Evolutionary conservation across 2,888 invertebrate genomes (phyloP), one percentile per base, ranked within the genome.

Genomic region (Drosophila peninsularis): DNA sequence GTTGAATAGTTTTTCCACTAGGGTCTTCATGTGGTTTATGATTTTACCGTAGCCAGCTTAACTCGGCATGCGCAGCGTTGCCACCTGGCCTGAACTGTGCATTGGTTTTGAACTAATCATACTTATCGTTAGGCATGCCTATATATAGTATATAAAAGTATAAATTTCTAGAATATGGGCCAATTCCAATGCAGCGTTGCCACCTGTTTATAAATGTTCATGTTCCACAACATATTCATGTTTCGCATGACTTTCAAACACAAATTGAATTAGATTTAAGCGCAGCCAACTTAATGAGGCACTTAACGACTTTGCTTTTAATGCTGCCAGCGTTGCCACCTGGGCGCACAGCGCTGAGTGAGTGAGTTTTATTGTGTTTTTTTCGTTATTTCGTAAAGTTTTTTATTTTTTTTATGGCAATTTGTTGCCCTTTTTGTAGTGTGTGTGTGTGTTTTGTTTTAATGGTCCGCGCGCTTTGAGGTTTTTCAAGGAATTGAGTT

Each of bases 391-490:
- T 30, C 27, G 17, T 27, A 17, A 10, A 24, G 45, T 45, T 45
- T 45, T 30, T 47, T n/a, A 13, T 27, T 19, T 32, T 63, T 75
- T 73, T 71, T 44, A 72, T 72, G 78, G 66, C 78, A 77, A 72
- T 74, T 74, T 72, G 73, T 54, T 78, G 73, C 73, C 78, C 65
- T 61, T 74, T 72, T 71, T 64, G 27, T 45, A 13, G 42, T 44
- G 14, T 44, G 44, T 27, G 24, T 55, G 24, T 53, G 24, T 17
- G n/a, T 27, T 53, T 53, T 53, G 37, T 71, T 74, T 74, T 52
- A 74, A 47, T 73, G 78, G 34, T 50, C 45, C 55, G 39, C 44
- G 39, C 41, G 37, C 55, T 69, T 68, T 68, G 50, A 67, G 50
- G 65, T 44, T 77, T 72, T 74, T 72, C 78, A 56, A 56, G 65